A percentile compares a stretch with the other conserved stretches of the same genome.
These are phyloP conservation scores for Capitella teleta DNA, from an alignment of 1,140 invertebrate genomes.

Conservation along the genomic window DNA sequence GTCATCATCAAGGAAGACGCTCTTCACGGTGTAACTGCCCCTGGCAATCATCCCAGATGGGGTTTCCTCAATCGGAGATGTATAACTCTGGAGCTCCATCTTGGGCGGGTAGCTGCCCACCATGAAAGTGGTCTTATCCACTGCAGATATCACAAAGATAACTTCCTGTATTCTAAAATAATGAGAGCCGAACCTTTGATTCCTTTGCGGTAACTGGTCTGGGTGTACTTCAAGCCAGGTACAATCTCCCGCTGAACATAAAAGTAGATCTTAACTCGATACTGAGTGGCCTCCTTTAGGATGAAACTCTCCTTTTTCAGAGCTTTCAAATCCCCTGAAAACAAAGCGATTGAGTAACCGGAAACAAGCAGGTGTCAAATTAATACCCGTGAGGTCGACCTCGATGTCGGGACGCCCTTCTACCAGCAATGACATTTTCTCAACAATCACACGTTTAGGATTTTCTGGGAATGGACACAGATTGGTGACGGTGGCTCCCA, in stretches of 20 bases:
- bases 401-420: slow-evolving; percentile 71
- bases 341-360: neutral
- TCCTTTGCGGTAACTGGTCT: slow-evolving; percentile 82
- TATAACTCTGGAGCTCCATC: slow-evolving; percentile 80
- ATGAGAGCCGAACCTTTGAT: slow-evolving; percentile 57
- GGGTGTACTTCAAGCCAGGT: slow-evolving; percentile 90
- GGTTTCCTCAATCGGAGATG: slow-evolving; percentile 85
- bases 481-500: slow-evolving; percentile 48
- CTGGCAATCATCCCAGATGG: slow-evolving; percentile 78
- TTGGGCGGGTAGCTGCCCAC: slow-evolving; percentile 94
- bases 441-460: slow-evolving; percentile 79
- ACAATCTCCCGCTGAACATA: slow-evolving; percentile 97
- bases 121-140: slow-evolving; percentile 95
- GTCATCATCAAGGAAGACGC: slow-evolving; percentile 94
- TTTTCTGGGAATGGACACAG: slow-evolving; percentile 8
- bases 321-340: slow-evolving; percentile 20
- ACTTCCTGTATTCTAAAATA: neutral
- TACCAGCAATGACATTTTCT: slow-evolving; percentile 75
- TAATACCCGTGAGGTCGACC: slow-evolving; percentile 63
- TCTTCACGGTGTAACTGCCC: slow-evolving; percentile 70
- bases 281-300: slow-evolving; percentile 91
- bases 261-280: slow-evolving; percentile 91
- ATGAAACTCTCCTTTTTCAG: slow-evolving; percentile 26
- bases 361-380: neutral
- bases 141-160: slow-evolving; percentile 47